Base-by-base conservation (phyloP, 2,888 invertebrate species). In the Harpalus rubripes region DNA sequence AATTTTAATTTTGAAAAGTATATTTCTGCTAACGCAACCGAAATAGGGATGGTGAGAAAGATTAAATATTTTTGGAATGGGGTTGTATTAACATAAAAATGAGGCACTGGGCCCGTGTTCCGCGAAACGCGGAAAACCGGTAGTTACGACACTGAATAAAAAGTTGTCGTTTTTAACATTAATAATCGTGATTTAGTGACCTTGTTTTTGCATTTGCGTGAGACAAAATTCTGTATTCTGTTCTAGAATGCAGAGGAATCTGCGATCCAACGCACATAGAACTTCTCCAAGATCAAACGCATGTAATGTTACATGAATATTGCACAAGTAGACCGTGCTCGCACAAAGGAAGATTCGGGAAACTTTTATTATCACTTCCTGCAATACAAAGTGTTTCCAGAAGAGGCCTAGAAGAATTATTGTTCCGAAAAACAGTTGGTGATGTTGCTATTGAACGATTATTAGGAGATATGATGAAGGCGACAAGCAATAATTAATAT, bases 381-480 rank as follows among this genome's bases (percentile, higher is more conserved):
- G 93, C 94, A 22, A 93, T 94, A 6, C 91, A 91, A 86, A 88
- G 90, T 5, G 89, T 91, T n/a, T 88, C 89, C 7, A 90, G 89
- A 81, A 87, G 90, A 76, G 89, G 91, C 10, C 86, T 94, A 44
- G 93, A 94, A 88, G 95, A 96, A 87, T 91, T 97, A 10, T 93
- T 98, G 85, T 97, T 98, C 91, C 94, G 95, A 85, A 95, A 95
- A 86, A 95, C 96, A 0, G 94, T 96, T 83, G 96, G 96, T 10
- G 94, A 94, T 87, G 95, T 95, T 41, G 94, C 95, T 15, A 95
- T 96, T 44, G 95, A 95, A 88, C 91, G 95, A 87, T 91, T 96
- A 59, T 90, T 96, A 65, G 93, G 94, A 16, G 95, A 95, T 89
- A 93, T 95, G 93, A 94, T 91, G 4, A 91, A 91, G 87, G 88